Percentiles rank a stretch among this genome's conserved stretches.
Evolutionary conservation across 2,113 vertebrate genomes (phyloP).

Genomic region (Romanogobio albipinnatus): DNA sequence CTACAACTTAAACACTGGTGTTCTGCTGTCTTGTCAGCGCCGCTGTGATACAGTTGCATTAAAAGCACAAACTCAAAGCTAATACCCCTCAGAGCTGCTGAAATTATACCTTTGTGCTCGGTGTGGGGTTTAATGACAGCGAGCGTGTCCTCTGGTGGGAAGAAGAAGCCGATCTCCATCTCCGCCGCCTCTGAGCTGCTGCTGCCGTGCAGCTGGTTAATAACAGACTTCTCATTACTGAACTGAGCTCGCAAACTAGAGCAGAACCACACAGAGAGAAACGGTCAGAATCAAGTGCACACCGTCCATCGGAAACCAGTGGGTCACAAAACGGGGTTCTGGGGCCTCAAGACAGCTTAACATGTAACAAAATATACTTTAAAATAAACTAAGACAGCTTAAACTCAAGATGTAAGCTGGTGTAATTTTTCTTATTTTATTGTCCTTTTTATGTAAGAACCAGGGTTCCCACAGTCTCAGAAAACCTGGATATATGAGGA

Average conservation of each 20-base stretch:
- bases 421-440: no score
- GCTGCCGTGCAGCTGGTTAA: conserved; percentile 80
- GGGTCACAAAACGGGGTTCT: no score
- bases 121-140: conserved; percentile 79
- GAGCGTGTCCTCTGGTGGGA: conserved; percentile 75
- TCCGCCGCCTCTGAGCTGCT: conserved; percentile 67
- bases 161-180: conserved; percentile 77
- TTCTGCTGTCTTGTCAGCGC: background rate
- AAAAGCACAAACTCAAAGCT: background rate
- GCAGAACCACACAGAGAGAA: conserved; percentile 5
- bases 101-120: conserved; percentile 70
- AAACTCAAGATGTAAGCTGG: no score
- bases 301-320: no score
- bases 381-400: no score
- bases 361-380: no score
- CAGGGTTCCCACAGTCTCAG: no score
- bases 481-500: no score
- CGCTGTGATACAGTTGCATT: background rate
- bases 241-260: conserved; percentile 73
- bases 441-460: no score
- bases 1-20: no score
- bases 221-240: conserved; percentile 57
- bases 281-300: background rate
- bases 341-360: no score
- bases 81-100: background rate